A percentile compares a stretch with the other conserved stretches of the same genome.
Conservation (phyloP, 2,888 invertebrate species). For the Aquatica leii region DNA sequence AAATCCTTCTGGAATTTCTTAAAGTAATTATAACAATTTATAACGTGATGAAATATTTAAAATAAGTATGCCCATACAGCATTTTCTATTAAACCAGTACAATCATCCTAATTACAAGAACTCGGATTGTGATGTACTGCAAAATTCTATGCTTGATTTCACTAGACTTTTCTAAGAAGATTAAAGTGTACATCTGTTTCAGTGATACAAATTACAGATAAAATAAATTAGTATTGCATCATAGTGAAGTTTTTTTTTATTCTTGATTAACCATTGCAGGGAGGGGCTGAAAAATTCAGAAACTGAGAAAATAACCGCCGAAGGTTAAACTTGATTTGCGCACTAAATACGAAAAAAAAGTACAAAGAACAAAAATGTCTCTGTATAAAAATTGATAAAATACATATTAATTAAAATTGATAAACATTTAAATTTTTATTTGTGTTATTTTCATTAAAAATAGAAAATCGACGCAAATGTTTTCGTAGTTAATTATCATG, state of each 20-base stretch:
- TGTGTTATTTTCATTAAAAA: too few relatives aligned
- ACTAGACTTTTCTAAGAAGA: constrained; percentile 25
- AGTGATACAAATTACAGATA: constrained; percentile 31
- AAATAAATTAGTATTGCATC: constrained; percentile 29
- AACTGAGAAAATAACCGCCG: too few relatives aligned
- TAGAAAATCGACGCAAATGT: too few relatives aligned
- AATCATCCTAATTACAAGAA: constrained; percentile 14
- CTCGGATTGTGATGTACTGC: constrained; percentile 14
- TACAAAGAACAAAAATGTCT: too few relatives aligned
- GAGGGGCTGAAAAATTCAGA: too few relatives aligned
- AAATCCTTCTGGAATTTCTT: constrained; percentile 20
- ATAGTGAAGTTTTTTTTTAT: constrained; percentile 17
- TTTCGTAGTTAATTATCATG: too few relatives aligned
- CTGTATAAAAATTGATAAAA: too few relatives aligned
- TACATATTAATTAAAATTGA: too few relatives aligned
- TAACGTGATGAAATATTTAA: constrained; percentile 28
- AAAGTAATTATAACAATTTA: constrained; percentile 21
- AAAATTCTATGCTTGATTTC: constrained; percentile 24
- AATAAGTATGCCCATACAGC: constrained; percentile 29
- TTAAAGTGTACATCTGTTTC: constrained; percentile 26
- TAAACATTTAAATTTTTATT: constrained; percentile 19
- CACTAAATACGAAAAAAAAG: too few relatives aligned
- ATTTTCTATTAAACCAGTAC: constrained; percentile 9
- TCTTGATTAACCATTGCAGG: too few relatives aligned
- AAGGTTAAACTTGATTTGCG: too few relatives aligned